phyloP scores from a whole-genome alignment of 2,888 invertebrate species.

The Agapostemon virescens region DNA sequence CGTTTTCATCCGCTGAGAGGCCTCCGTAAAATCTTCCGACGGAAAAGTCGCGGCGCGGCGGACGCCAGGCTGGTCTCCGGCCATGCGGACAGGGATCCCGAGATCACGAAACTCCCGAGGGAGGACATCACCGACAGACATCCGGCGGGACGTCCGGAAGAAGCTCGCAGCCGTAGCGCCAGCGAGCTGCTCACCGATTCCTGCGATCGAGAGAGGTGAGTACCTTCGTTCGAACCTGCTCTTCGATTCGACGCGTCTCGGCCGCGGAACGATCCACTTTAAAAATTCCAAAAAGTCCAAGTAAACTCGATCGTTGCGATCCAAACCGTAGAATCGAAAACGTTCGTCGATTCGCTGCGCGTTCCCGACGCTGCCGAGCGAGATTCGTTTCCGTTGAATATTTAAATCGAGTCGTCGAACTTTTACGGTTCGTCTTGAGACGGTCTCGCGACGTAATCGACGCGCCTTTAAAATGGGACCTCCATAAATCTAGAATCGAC shows the following conservation, averaged over 20 bases:
- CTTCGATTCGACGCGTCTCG: too few relatives aligned
- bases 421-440: not conserved
- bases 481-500: too few relatives aligned
- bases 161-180: conserved; percentile 84
- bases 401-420: not conserved
- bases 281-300: too few relatives aligned
- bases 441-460: not conserved
- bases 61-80: conserved; percentile 73
- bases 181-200: conserved; percentile 85
- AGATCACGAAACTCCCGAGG: conserved; percentile 75
- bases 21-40: conserved; percentile 87
- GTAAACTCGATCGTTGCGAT: too few relatives aligned
- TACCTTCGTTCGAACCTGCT: too few relatives aligned
- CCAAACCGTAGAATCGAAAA: too few relatives aligned
- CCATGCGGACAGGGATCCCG: conserved; percentile 62
- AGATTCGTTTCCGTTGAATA: not conserved
- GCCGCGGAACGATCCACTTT: too few relatives aligned
- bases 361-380: not conserved
- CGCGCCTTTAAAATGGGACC: not conserved
- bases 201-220: conserved; percentile 75
- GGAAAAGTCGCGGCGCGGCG: conserved; percentile 81
- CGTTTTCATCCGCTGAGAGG: conserved; percentile 85
- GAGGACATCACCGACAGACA: conserved; percentile 81
- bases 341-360: not conserved
- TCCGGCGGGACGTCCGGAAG: conserved; percentile 79